These are phyloP conservation scores for Danionella cerebrum DNA, from an alignment of 2,113 vertebrate species.

Conservation along the genomic window DNA sequence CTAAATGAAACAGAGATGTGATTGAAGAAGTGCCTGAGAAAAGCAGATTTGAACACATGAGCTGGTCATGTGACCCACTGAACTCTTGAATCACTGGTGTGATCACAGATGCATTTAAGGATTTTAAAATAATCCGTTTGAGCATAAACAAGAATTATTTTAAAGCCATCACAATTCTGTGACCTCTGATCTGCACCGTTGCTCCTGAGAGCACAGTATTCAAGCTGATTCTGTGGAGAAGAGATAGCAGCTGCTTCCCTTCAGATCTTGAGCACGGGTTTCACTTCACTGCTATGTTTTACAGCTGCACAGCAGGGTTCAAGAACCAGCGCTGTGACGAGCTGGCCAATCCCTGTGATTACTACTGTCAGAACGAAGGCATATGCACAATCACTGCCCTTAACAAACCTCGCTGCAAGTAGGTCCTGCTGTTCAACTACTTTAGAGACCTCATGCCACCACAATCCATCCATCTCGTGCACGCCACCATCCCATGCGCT, in stretches of 20 bases:
- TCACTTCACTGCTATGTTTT: constrained; percentile 84
- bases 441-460: constrained; percentile 7
- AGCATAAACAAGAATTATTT: too few species aligned
- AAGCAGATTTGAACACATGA: too few species aligned
- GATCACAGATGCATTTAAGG: too few species aligned
- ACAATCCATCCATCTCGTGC: constrained; percentile 34
- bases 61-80: too few species aligned
- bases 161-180: too few species aligned
- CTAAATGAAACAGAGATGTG: too few species aligned
- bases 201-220: too few species aligned
- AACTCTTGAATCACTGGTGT: too few species aligned
- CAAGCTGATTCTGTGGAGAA: too few species aligned
- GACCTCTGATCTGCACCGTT: too few species aligned
- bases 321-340: constrained; percentile 99
- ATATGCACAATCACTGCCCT: constrained; percentile 98
- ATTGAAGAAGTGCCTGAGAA: too few species aligned
- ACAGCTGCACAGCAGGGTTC: constrained; percentile 99
- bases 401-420: constrained; percentile 99
- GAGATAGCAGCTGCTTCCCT: constrained; percentile 26
- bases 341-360: constrained; percentile 99
- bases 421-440: constrained; percentile 73
- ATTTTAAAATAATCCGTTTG: too few species aligned
- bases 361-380: constrained; percentile 99
- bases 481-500: neutral
- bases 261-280: constrained; percentile 15